Evolutionary conservation across 2,797 vertebrate species (phyloP).

Genomic region (Geotrypetes seraphini): DNA sequence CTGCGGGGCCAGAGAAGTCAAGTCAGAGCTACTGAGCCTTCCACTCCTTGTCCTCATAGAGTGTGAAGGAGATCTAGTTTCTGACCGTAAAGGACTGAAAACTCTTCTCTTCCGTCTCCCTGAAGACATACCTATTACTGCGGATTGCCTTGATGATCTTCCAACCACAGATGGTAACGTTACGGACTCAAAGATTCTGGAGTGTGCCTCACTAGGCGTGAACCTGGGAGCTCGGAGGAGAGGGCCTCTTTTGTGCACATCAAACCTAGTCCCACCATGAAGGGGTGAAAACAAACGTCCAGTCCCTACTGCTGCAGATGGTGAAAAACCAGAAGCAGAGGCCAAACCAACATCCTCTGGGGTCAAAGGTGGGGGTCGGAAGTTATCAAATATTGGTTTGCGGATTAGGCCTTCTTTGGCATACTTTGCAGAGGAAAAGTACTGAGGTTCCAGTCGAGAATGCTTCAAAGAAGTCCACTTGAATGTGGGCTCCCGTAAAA

Average conservation of each 20-base stretch:
- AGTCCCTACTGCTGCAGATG: conserved; percentile 54
- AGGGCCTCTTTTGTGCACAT: conserved; percentile 82
- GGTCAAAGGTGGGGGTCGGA: conserved; percentile 88
- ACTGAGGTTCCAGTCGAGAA: conserved; percentile 80
- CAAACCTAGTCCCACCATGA: conserved; percentile 69
- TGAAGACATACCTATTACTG: conserved; percentile 62
- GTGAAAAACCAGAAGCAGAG: conserved; percentile 63
- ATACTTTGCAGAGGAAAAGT: conserved; percentile 96
- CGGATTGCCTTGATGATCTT: conserved; percentile 60
- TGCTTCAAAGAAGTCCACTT: conserved; percentile 86
- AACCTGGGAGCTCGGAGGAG: conserved; percentile 88
- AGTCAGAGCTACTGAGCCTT: conserved; percentile 60
- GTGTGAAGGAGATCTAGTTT: conserved; percentile 87
- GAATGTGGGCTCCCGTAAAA: conserved; percentile 90
- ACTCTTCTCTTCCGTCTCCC: conserved; percentile 59
- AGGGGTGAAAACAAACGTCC: conserved; percentile 77
- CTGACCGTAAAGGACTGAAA: conserved; percentile 57
- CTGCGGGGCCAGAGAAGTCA: conserved; percentile 59
- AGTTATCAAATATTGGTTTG: conserved; percentile 96
- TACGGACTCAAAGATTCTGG: conserved; percentile 92
- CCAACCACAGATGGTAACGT: conserved; percentile 59
- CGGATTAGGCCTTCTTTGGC: conserved; percentile 98
- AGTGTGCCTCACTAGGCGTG: conserved; percentile 93
- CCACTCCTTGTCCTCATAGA: conserved; percentile 92
- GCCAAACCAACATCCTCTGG: conserved; percentile 88